A percentile compares a stretch with the other conserved stretches of the same genome.
Conservation (phyloP, 2,888 invertebrate genomes). For the Melanotus villosus region DNA sequence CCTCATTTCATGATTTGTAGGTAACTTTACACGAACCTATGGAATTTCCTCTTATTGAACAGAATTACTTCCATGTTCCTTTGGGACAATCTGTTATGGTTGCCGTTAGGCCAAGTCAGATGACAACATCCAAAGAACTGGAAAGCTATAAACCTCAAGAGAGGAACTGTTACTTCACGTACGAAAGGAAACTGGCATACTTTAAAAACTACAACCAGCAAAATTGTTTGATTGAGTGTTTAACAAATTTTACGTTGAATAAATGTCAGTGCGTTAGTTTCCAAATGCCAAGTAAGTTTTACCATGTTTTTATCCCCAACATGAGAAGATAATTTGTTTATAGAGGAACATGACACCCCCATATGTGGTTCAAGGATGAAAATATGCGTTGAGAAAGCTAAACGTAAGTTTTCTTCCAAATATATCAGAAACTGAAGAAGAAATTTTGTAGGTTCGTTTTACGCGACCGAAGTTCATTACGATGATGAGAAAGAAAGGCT, state of each 20-base stretch:
- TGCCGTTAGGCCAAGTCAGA: constrained; percentile 51
- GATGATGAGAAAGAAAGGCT: no score
- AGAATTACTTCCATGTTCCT: constrained; percentile 53
- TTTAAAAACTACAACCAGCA: constrained; percentile 55
- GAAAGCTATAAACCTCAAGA: constrained; percentile 46
- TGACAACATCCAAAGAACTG: constrained; percentile 54
- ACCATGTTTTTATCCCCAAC: no score
- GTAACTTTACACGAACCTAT: constrained; percentile 59
- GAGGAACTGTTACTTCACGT: constrained; percentile 55
- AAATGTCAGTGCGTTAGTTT: constrained; percentile 54
- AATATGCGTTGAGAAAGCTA: no score
- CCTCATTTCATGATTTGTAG: no score
- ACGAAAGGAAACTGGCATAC: constrained; percentile 53
- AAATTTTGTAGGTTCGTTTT: no score
- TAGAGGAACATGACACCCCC: no score
- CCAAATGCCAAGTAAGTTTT: constrained; percentile 56
- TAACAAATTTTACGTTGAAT: constrained; percentile 52
- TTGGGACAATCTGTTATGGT: constrained; percentile 51
- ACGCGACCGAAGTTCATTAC: no score
- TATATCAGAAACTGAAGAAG: no score
- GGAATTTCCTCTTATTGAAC: constrained; percentile 55
- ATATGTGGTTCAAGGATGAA: no score
- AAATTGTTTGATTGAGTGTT: constrained; percentile 33
- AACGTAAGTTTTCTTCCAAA: no score
- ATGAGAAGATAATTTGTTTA: no score